Evolutionary conservation across 1,140 invertebrate species (phyloP).

Genomic region (Hyphantria cunea): DNA sequence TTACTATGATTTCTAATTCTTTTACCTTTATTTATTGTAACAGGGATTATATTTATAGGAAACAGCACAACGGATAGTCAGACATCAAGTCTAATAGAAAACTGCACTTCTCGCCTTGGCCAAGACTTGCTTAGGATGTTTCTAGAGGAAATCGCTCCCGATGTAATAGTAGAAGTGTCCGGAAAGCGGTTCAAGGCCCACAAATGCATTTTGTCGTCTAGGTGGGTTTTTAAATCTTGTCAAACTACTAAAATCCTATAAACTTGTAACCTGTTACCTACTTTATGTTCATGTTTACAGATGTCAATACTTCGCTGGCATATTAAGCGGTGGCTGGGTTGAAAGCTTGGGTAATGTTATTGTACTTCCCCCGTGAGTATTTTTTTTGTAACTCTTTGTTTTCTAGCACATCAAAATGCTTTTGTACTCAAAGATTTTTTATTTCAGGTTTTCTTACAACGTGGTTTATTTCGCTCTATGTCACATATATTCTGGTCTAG

Average conservation of each 20-base stretch:
- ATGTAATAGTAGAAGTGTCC: slow-evolving; percentile 91
- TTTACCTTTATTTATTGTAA: background rate
- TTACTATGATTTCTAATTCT: background rate
- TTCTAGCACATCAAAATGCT: background rate
- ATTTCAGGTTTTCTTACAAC: slow-evolving; percentile 88
- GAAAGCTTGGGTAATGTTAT: slow-evolving; percentile 90
- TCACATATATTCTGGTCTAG: slow-evolving; percentile 95
- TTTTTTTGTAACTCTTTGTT: background rate
- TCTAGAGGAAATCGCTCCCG: slow-evolving; percentile 92
- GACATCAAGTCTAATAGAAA: slow-evolving; percentile 61
- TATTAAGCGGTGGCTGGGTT: slow-evolving; percentile 92
- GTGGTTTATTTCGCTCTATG: slow-evolving; percentile 94
- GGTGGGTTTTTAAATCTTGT: slow-evolving; percentile 61
- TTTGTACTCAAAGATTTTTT: background rate
- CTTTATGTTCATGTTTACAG: slow-evolving; percentile 45
- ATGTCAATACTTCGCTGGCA: slow-evolving; percentile 95
- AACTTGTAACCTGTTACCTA: background rate
- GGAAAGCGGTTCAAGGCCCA: slow-evolving; percentile 91
- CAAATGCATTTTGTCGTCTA: slow-evolving; percentile 93
- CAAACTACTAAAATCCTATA: background rate
- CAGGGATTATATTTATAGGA: slow-evolving; percentile 43
- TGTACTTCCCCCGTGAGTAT: slow-evolving; percentile 89
- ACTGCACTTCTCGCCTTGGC: slow-evolving; percentile 84
- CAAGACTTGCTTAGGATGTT: slow-evolving; percentile 95
- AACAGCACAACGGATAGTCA: slow-evolving; percentile 65